Conservation (phyloP, 2,113 vertebrate species). For the Lophius piscatorius region DNA sequence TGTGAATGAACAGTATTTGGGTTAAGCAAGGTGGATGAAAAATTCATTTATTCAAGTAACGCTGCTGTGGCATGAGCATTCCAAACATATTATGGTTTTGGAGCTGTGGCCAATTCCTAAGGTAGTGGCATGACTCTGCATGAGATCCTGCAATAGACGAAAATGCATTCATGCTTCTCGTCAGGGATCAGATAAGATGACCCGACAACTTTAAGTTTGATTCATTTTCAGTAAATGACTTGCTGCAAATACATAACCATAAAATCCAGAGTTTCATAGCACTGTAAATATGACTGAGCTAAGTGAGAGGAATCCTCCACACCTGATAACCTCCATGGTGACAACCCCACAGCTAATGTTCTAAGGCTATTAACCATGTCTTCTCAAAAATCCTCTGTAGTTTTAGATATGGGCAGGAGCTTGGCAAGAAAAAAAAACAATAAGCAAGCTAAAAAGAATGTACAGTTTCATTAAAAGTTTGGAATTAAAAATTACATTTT, state of each 20-base stretch:
- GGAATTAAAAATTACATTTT: slow-evolving; percentile 25
- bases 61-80: slow-evolving; percentile 2
- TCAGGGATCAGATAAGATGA: slow-evolving; percentile 21
- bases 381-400: not conserved
- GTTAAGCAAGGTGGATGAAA: slow-evolving; percentile 7
- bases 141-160: slow-evolving; percentile 26
- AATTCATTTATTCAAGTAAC: slow-evolving; percentile 20
- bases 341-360: not conserved
- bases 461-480: slow-evolving; percentile 23
- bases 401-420: too few species aligned
- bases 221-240: slow-evolving; percentile 26
- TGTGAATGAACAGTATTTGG: not conserved
- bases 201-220: slow-evolving; percentile 7
- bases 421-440: not conserved
- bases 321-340: not conserved
- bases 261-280: not conserved
- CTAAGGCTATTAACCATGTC: not conserved
- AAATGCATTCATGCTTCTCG: slow-evolving; percentile 18
- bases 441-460: slow-evolving; percentile 21
- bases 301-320: not conserved
- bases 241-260: not conserved
- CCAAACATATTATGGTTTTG: slow-evolving; percentile 24
- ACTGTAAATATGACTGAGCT: not conserved
- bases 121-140: slow-evolving; percentile 26
- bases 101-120: slow-evolving; percentile 31